Conservation (phyloP, 2,797 vertebrate genomes). For the Brachymystax lenok region DNA sequence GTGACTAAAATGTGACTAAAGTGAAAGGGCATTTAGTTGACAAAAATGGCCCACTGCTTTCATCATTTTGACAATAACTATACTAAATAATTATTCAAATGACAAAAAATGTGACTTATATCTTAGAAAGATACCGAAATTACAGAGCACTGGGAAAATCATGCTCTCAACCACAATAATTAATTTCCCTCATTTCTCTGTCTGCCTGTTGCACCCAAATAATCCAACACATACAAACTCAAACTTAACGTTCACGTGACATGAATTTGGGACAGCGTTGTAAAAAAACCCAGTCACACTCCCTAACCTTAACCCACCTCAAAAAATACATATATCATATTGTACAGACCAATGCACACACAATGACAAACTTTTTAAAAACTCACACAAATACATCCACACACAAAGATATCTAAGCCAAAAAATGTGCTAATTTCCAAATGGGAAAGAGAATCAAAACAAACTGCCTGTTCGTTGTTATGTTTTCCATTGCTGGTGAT, state of each 20-base stretch:
- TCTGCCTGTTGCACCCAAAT: conserved; percentile 1
- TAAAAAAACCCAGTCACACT: conserved; percentile 17
- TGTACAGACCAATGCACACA: background rate
- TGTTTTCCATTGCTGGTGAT: conserved; percentile 70
- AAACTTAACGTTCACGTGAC: background rate
- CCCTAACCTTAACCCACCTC: background rate
- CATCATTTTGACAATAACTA: too few species aligned
- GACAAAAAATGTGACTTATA: too few species aligned
- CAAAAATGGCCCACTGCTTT: too few species aligned
- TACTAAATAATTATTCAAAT: too few species aligned
- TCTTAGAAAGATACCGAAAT: too few species aligned
- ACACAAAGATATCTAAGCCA: background rate
- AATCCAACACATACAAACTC: conserved; percentile 11
- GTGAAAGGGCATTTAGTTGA: too few species aligned
- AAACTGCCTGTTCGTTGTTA: conserved; percentile 54
- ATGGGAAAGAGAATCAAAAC: conserved; percentile 58
- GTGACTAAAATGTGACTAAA: too few species aligned
- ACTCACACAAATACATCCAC: too few species aligned
- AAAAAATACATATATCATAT: background rate
- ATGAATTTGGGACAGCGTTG: too few species aligned
- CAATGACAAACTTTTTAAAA: background rate
- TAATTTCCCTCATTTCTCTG: conserved; percentile 2
- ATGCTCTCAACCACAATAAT: conserved; percentile 17
- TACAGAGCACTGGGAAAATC: conserved; percentile 22
- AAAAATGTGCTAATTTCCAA: conserved; percentile 49